Evolutionary conservation across 53 echinoderm and acorn worm genomes (phyloP), one percentile per base, ranked within the genome.

Genomic region (Paracentrotus lividus): DNA sequence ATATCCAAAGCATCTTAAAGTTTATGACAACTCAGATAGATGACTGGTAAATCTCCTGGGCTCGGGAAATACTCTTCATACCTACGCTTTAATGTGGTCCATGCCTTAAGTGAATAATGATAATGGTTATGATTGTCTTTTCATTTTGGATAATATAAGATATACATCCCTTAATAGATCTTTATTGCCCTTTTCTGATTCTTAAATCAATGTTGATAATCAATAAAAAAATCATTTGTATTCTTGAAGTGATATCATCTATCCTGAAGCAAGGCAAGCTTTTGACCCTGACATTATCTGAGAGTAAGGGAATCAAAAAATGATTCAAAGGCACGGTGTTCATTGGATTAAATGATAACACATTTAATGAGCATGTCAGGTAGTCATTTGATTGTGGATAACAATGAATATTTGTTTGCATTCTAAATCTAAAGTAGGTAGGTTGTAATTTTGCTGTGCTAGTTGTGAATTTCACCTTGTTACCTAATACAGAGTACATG

Each of bases 211-310:
- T 72, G 16, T 4, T 36, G 36, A 72, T 38, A 36, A 14, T 8
- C 36, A 72, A 12, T 38, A 4, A 4, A 72, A n/a, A n/a, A n/a
- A n/a, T n/a, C 4, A 72, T 72, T 72, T 72, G 40, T 72, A 72
- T 81, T 81, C 47, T 81, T 14, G 47, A 81, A 81, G 81, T 81
- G 47, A 81, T 81, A 12, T 81, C 81, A n/a, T 26, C 81, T 9
- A 81, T 47, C 26, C 49, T 81, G 81, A 81, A 81, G 49, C 81
- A 81, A 81, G 81, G 42, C 81, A 81, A 26, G 81, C 47, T 72
- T 27, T 72, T 47, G 81, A 26, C 10, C 38, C 20, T 81, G 18
- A 81, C 47, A 32, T 81, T 5, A n/a, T 47, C 45, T 81, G 81
- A 81, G 27, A 81, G 81, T 81, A 38, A 81, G 26, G 45, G 45